phyloP scores from a whole-genome alignment of 2,888 invertebrate genomes.

The Eupithecia abbreviata region DNA sequence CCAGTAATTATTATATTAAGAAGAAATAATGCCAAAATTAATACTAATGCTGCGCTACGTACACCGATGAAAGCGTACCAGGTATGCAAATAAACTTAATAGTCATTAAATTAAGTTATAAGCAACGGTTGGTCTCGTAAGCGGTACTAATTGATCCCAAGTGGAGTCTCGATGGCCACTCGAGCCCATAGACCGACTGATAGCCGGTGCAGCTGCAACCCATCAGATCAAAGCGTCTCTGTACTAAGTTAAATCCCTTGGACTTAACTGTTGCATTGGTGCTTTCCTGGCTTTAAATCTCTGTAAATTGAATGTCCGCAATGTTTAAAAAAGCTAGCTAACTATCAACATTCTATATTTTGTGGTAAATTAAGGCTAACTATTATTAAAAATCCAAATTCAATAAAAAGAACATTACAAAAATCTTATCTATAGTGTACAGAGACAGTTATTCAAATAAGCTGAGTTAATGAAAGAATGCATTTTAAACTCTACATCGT shows the following conservation, averaged over 20 bases:
- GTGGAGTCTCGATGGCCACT: conserved; percentile 65
- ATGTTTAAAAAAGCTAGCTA: not conserved
- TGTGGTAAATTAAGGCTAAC: not conserved
- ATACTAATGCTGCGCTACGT: not conserved
- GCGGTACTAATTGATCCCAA: conserved; percentile 72
- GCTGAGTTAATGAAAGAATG: conserved; percentile 23
- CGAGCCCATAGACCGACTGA: conserved; percentile 37
- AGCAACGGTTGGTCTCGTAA: conserved; percentile 39
- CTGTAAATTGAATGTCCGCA: conserved; percentile 20
- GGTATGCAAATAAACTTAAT: conserved; percentile 29
- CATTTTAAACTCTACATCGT: conserved; percentile 28
- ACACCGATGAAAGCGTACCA: not conserved
- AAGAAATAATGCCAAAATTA: not conserved
- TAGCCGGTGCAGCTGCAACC: conserved; percentile 66
- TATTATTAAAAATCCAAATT: not conserved
- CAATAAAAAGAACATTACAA: not conserved
- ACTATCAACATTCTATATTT: not conserved
- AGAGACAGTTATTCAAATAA: conserved; percentile 29
- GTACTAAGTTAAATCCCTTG: conserved; percentile 45
- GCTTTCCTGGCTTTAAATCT: conserved; percentile 21
- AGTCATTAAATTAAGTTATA: conserved; percentile 25
- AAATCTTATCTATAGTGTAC: not conserved
- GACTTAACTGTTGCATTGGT: conserved; percentile 12
- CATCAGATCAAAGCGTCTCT: conserved; percentile 67
- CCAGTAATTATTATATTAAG: not conserved